Evolutionary conservation across 2,888 invertebrate species (phyloP).

Genomic region (Cheilosia variabilis): DNA sequence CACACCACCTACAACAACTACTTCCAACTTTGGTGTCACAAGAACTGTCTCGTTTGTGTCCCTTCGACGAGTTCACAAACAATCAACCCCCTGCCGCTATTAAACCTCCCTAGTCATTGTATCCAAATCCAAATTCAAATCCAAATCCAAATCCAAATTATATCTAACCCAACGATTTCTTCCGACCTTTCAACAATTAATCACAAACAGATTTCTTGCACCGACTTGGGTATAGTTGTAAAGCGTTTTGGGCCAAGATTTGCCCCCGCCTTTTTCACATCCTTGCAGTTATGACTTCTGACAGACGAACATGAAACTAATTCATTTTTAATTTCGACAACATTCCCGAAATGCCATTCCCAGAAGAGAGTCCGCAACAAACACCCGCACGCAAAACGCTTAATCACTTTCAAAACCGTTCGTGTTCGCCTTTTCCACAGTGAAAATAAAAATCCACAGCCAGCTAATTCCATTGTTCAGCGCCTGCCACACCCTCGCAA

Average conservation of each 20-base stretch:
- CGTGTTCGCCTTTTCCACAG: slow-evolving; percentile 12
- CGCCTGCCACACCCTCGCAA: background rate
- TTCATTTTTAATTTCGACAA: slow-evolving; percentile 65
- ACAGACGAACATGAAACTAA: slow-evolving; percentile 40
- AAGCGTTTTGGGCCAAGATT: slow-evolving; percentile 25
- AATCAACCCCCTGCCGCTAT: background rate
- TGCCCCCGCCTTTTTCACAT: background rate
- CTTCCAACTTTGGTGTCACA: no score
- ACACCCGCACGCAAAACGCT: slow-evolving; percentile 32
- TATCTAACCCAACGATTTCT: slow-evolving; percentile 8
- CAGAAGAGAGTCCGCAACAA: background rate
- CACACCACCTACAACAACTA: no score
- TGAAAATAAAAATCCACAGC: slow-evolving; percentile 21
- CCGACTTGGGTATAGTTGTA: slow-evolving; percentile 26
- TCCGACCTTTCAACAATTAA: slow-evolving; percentile 45
- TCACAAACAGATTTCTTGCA: slow-evolving; percentile 55
- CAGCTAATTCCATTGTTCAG: slow-evolving; percentile 42
- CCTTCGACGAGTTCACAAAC: no score
- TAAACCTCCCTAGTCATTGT: slow-evolving; percentile 9
- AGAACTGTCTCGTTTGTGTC: no score
- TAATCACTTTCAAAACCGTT: slow-evolving; percentile 61
- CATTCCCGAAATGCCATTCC: slow-evolving; percentile 24
- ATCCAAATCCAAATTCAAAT: background rate
- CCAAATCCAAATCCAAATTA: background rate
- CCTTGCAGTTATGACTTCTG: slow-evolving; percentile 18